phyloP scores from a whole-genome alignment of 2,888 invertebrate species.

The Diachrysia chrysitis region DNA sequence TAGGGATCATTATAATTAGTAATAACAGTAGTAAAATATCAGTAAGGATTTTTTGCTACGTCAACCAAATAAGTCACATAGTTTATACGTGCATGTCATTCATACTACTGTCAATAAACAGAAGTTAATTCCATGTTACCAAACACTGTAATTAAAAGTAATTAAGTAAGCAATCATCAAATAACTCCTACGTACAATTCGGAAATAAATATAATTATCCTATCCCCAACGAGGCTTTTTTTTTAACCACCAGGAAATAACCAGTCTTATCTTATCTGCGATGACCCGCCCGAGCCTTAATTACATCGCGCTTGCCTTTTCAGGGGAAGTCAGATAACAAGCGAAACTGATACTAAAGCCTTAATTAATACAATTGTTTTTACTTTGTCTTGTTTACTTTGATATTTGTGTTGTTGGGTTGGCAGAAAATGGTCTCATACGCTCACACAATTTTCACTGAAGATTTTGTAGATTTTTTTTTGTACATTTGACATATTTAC shows the following conservation, averaged over 20 bases:
- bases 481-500: not conserved
- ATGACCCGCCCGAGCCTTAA: constrained; percentile 4
- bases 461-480: not conserved
- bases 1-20: too few species aligned
- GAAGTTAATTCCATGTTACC: too few species aligned
- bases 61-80: too few species aligned
- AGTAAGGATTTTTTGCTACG: too few species aligned
- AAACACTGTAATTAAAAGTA: not conserved
- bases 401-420: not conserved
- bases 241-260: constrained; percentile 3
- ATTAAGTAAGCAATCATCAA: not conserved
- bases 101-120: too few species aligned
- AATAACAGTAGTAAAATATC: too few species aligned
- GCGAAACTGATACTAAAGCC: not conserved
- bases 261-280: not conserved
- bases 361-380: not conserved
- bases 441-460: not conserved
- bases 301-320: constrained; percentile 2
- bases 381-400: not conserved
- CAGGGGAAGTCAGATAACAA: not conserved
- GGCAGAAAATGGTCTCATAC: not conserved
- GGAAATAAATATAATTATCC: not conserved
- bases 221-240: not conserved
- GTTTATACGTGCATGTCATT: too few species aligned
- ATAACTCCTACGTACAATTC: not conserved